A percentile compares a stretch with the other conserved stretches of the same genome.
These are phyloP conservation scores for Nudaria mundana DNA, from an alignment of 2,888 invertebrate species.

Conservation along the genomic window DNA sequence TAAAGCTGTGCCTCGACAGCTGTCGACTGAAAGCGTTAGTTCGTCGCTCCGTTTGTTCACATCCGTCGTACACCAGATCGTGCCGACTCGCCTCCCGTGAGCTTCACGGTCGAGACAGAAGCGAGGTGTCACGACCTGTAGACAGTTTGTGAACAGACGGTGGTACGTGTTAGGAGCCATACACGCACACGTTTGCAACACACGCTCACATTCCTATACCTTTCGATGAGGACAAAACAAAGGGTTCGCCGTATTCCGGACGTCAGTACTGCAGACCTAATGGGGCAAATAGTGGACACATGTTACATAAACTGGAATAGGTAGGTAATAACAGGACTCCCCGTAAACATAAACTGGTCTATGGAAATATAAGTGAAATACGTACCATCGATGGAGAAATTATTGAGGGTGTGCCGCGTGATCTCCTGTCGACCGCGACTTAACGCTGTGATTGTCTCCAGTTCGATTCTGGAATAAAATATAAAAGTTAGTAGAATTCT, in stretches of 20 bases:
- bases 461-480: slow-evolving; percentile 82
- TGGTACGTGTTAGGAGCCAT: slow-evolving; percentile 43
- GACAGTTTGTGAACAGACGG: slow-evolving; percentile 47
- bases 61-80: slow-evolving; percentile 19
- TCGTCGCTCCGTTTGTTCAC: slow-evolving; percentile 43
- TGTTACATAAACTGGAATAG: slow-evolving; percentile 40
- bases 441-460: slow-evolving; percentile 88
- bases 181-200: slow-evolving; percentile 72
- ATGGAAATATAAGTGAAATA: slow-evolving; percentile 5
- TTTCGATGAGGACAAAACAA: slow-evolving; percentile 76
- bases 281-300: slow-evolving; percentile 72
- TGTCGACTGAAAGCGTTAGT: slow-evolving; percentile 68
- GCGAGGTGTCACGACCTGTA: slow-evolving; percentile 9
- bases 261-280: slow-evolving; percentile 79
- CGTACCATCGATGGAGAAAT: slow-evolving; percentile 74
- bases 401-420: slow-evolving; percentile 63
- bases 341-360: not conserved
- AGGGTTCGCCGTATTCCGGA: slow-evolving; percentile 78
- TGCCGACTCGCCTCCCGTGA: slow-evolving; percentile 1
- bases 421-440: slow-evolving; percentile 75
- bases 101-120: slow-evolving; percentile 9
- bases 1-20: slow-evolving; percentile 64
- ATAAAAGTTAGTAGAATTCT: too few relatives aligned
- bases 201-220: slow-evolving; percentile 79
- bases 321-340: too few relatives aligned